Evolutionary conservation across 1,140 invertebrate genomes (phyloP).

Genomic region (Drosophila athabasca): DNA sequence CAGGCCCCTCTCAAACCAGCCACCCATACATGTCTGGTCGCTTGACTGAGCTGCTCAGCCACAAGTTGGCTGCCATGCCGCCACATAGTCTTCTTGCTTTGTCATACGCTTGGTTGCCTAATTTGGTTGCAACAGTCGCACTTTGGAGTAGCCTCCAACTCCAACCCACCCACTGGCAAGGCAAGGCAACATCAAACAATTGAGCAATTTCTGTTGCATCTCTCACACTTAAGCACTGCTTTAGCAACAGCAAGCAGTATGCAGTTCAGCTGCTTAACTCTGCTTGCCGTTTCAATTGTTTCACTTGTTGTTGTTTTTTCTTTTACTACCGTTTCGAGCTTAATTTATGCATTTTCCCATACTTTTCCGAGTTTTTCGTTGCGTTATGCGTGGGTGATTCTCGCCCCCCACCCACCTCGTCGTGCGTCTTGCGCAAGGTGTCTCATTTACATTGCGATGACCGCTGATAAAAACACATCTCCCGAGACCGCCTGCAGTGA

Average conservation of each 20-base stretch:
- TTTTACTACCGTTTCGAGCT: constrained; percentile 2
- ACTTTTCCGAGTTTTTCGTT: constrained; percentile 15
- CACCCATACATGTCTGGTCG: too few relatives aligned
- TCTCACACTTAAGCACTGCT: neutral
- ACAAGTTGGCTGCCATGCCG: too few relatives aligned
- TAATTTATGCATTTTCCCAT: constrained; percentile 76
- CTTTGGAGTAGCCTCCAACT: constrained; percentile 23
- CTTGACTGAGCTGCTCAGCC: too few relatives aligned
- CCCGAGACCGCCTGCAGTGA: constrained; percentile 34
- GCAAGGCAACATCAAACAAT: constrained; percentile 7
- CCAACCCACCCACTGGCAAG: neutral
- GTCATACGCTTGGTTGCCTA: constrained; percentile 58
- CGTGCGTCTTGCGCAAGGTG: constrained; percentile 33
- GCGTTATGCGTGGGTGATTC: constrained; percentile 66
- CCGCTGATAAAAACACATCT: constrained; percentile 47
- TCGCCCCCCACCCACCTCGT: constrained; percentile 1
- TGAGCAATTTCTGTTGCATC: constrained; percentile 25
- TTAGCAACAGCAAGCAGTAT: too few relatives aligned
- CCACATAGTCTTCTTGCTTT: constrained; percentile 20
- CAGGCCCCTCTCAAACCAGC: too few relatives aligned
- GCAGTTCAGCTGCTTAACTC: too few relatives aligned
- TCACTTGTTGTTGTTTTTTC: neutral
- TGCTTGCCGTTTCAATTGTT: constrained; percentile 2
- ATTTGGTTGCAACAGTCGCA: constrained; percentile 65
- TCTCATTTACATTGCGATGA: constrained; percentile 46